phyloP scores from a whole-genome alignment of 2,888 invertebrate genomes.

The Hirtodrosophila histrioides region DNA sequence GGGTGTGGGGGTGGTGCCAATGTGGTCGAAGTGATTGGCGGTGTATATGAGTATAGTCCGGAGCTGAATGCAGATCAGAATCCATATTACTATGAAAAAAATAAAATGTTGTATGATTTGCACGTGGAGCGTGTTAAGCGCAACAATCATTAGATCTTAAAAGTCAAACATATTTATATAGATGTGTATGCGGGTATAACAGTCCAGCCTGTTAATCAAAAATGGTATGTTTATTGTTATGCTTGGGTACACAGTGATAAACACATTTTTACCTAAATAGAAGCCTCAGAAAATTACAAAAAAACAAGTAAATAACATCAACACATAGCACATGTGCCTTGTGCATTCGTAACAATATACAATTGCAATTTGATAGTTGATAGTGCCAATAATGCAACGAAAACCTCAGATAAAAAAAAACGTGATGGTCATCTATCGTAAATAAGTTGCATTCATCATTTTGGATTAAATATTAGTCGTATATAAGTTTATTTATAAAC shows the following conservation, averaged over 20 bases:
- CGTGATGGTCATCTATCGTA: slow-evolving; percentile 28
- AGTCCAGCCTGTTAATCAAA: background rate
- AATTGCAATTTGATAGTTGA: slow-evolving; percentile 25
- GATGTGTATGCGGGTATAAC: slow-evolving; percentile 2
- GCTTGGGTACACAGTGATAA: slow-evolving; percentile 33
- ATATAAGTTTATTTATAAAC: slow-evolving; percentile 17
- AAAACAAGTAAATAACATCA: too few species aligned
- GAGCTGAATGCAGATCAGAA: slow-evolving; percentile 91
- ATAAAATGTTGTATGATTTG: slow-evolving; percentile 93
- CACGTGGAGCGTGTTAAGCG: slow-evolving; percentile 92
- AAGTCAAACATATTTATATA: slow-evolving; percentile 5
- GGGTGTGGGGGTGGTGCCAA: slow-evolving; percentile 25
- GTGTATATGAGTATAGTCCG: slow-evolving; percentile 87
- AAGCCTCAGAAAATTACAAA: slow-evolving; percentile 14
- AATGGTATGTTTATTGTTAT: slow-evolving; percentile 12
- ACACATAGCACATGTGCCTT: background rate
- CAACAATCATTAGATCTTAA: slow-evolving; percentile 57
- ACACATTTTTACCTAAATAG: slow-evolving; percentile 11
- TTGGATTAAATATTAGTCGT: slow-evolving; percentile 8
- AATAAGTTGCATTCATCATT: slow-evolving; percentile 26
- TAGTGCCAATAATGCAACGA: slow-evolving; percentile 55
- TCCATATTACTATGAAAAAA: slow-evolving; percentile 93
- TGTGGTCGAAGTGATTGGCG: slow-evolving; percentile 32
- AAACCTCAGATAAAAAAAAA: slow-evolving; percentile 56
- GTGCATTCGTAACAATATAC: slow-evolving; percentile 23